Conservation (phyloP, 2,888 invertebrate species). For the Lysandra coridon region DNA sequence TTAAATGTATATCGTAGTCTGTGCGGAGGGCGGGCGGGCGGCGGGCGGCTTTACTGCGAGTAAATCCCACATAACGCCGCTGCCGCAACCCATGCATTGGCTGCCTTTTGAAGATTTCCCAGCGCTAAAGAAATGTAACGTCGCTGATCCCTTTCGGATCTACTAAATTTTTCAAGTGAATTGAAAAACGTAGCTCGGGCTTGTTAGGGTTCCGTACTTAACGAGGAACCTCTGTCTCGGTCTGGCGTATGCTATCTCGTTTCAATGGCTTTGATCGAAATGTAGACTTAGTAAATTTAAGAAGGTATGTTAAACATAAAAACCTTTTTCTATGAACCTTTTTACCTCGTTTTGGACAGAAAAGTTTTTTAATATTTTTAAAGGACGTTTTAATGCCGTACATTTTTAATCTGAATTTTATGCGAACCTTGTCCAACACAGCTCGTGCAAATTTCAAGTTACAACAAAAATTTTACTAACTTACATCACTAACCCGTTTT, state of each 20-base stretch:
- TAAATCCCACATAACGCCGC: constrained; percentile 17
- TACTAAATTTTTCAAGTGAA: constrained; percentile 23
- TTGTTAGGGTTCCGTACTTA: constrained; percentile 7
- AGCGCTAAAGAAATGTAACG: constrained; percentile 21
- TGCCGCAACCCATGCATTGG: constrained; percentile 13
- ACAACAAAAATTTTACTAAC: neutral
- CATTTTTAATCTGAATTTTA: constrained; percentile 22
- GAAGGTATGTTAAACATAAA: neutral
- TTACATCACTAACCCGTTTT: neutral
- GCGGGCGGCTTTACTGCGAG: neutral
- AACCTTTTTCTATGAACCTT: neutral
- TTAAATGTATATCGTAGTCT: neutral
- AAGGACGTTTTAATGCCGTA: constrained; percentile 17
- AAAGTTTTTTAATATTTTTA: neutral
- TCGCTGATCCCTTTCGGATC: constrained; percentile 17
- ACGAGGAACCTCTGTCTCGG: neutral
- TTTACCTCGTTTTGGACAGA: neutral
- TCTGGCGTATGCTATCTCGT: constrained; percentile 7
- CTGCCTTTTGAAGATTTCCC: constrained; percentile 22
- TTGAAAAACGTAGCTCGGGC: constrained; percentile 21
- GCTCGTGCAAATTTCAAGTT: constrained; percentile 2
- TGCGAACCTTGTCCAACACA: constrained; percentile 10
- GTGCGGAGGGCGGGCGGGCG: neutral
- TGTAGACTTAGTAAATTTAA: neutral
- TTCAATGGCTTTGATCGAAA: neutral